A percentile compares a stretch with the other conserved stretches of the same genome.
These are phyloP conservation scores for Bettongia penicillata DNA, from an alignment of 2,113 vertebrate genomes.

Conservation along the genomic window DNA sequence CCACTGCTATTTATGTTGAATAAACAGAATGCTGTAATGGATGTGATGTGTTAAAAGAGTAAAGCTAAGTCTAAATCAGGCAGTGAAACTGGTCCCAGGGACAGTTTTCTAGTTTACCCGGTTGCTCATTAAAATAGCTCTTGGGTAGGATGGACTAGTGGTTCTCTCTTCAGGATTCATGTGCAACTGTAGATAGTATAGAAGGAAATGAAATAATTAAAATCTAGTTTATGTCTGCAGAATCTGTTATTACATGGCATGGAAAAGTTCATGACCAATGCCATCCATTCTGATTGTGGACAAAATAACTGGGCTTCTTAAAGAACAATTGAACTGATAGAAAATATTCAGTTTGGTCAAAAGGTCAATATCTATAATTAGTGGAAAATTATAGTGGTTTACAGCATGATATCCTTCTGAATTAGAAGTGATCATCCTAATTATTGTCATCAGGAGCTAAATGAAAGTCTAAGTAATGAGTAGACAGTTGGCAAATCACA, in stretches of 20 bases:
- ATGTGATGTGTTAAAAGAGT: neutral
- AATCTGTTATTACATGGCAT: conserved; percentile 42
- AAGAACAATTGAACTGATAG: conserved; percentile 63
- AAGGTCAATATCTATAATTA: conserved; percentile 68
- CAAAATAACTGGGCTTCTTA: conserved; percentile 59
- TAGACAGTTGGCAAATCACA: conserved; percentile 36
- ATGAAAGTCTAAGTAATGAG: conserved; percentile 37
- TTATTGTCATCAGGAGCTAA: conserved; percentile 60
- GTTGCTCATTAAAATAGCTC: neutral
- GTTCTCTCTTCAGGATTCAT: neutral
- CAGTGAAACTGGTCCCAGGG: neutral
- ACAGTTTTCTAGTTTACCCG: neutral
- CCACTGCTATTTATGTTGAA: conserved; percentile 1
- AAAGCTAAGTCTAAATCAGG: neutral
- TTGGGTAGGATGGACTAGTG: neutral
- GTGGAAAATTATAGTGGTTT: conserved; percentile 65
- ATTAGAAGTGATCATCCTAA: conserved; percentile 63
- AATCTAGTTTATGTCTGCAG: neutral
- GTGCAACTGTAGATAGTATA: neutral
- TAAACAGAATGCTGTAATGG: conserved; percentile 10
- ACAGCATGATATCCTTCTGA: conserved; percentile 45
- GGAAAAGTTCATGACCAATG: conserved; percentile 53
- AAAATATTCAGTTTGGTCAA: conserved; percentile 65
- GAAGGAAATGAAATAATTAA: neutral
- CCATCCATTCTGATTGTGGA: conserved; percentile 63